Percentiles rank a stretch among this genome's conserved stretches.
Conservation (phyloP, 2,888 invertebrate genomes). For the Troglohyphantes excavatus region DNA sequence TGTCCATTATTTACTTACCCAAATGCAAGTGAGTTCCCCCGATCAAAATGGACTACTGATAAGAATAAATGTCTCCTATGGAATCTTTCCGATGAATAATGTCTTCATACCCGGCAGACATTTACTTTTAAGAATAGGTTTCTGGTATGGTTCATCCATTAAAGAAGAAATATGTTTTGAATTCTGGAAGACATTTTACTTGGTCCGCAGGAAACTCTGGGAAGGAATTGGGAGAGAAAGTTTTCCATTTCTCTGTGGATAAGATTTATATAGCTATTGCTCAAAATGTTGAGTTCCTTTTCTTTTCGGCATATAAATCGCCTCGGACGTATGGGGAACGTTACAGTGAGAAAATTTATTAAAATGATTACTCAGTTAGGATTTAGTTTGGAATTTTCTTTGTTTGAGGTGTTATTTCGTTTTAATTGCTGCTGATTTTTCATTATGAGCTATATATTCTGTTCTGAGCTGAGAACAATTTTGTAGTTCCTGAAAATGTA, state of each 20-base stretch:
- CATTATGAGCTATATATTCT: too few relatives aligned
- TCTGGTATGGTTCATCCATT: constrained; percentile 2
- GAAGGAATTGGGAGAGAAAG: not conserved
- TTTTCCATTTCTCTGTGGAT: constrained; percentile 5
- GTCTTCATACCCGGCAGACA: not conserved
- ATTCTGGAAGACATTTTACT: constrained; percentile 9
- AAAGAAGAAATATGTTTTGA: constrained; percentile 9
- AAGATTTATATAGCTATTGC: constrained; percentile 1
- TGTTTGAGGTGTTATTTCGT: too few relatives aligned
- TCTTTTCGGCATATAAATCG: not conserved
- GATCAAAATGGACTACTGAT: constrained; percentile 9
- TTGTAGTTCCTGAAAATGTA: too few relatives aligned
- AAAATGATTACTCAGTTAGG: not conserved
- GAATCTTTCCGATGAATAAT: constrained; percentile 9
- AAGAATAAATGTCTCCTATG: constrained; percentile 5
- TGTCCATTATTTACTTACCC: constrained; percentile 24
- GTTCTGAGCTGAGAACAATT: too few relatives aligned
- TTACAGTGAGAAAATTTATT: not conserved
- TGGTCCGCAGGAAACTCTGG: not conserved
- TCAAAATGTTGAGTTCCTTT: not conserved
- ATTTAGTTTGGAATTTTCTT: too few relatives aligned
- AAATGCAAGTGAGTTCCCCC: constrained; percentile 6
- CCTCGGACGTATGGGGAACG: not conserved
- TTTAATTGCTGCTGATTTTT: too few relatives aligned
- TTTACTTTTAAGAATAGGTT: constrained; percentile 9